Evolutionary conservation across 2,797 vertebrate species (phyloP).

Genomic region (Chaetophractus vellerosus): DNA sequence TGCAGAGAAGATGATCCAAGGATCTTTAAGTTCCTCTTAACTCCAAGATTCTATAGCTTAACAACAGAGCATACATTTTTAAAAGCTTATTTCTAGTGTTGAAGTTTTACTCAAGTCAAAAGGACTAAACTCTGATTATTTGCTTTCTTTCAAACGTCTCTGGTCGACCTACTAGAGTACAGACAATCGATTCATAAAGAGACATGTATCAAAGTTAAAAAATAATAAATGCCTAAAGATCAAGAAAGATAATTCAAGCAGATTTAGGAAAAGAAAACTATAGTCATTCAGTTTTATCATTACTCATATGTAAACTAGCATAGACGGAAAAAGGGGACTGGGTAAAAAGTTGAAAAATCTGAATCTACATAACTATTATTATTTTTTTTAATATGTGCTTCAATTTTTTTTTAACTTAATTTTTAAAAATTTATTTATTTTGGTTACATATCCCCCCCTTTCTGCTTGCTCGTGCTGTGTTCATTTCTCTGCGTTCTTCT

Average conservation of each 20-base stretch:
- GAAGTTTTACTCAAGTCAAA: not conserved
- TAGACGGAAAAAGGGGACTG: not conserved
- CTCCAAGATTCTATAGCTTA: not conserved
- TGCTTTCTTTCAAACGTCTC: not conserved
- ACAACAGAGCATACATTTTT: not conserved
- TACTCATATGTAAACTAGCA: not conserved
- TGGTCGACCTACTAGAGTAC: not conserved
- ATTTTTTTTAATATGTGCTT: too few relatives aligned
- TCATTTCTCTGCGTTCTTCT: too few relatives aligned
- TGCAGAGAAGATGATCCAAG: slow-evolving; percentile 4
- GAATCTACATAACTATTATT: not conserved
- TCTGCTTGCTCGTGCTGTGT: too few relatives aligned
- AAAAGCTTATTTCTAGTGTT: slow-evolving; percentile 21
- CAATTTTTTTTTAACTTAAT: too few relatives aligned
- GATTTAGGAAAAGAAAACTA: not conserved
- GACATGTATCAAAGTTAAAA: not conserved
- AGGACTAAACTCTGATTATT: not conserved
- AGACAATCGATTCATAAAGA: not conserved
- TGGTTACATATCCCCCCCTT: too few relatives aligned
- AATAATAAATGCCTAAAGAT: not conserved
- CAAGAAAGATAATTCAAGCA: not conserved
- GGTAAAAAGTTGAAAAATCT: not conserved
- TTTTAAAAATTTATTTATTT: too few relatives aligned
- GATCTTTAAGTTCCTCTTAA: slow-evolving; percentile 7
- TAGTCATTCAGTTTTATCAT: not conserved